Evolutionary conservation across 2,113 vertebrate genomes (phyloP), one percentile per base, ranked within the genome.

Genomic region (Eudyptes chrysolophus): DNA sequence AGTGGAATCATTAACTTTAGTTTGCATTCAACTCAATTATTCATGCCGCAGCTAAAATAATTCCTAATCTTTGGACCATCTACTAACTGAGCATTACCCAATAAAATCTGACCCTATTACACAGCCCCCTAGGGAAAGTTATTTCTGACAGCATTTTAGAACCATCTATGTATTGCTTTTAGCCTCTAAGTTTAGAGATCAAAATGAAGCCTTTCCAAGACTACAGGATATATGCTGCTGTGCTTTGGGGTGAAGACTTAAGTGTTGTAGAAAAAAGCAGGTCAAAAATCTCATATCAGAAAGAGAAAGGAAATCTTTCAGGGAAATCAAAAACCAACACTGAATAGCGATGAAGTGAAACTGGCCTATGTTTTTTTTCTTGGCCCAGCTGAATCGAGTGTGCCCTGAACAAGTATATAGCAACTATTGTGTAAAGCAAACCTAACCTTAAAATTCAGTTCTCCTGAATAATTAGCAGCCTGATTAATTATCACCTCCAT

Each of bases 391-490:
- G 84, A 71, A 81, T 79, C 52, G 95, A 68, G 60, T 22, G 4
- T 94, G 77, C 83, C 48, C 86, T 88, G 54, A 83, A 71, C 34
- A 72, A 75, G 49, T 46, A 78, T 9, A 84, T 9, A 96, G 40
- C 54, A 90, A 95, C 81, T 60, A 72, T 1, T 66, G 57, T 60
- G 51, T n/a, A 94, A 95, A 94, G 84, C 25, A 94, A 96, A 60
- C 12, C 18, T 87, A 83, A 69, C 30, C 21, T 88, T 94, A 88
- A 87, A 89, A 85, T 52, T 81, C 65, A 77, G 88, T 80, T 93
- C 96, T 95, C 83, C 94, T 87, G 87, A 95, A 97, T 95, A 97
- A 94, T 80, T 82, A 89, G 52, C 78, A 87, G 46, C 74, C 81
- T 77, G 51, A 85, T 90, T 96, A 94, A 90, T 96, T 88, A 72